Conservation (phyloP, 2,797 vertebrate species). For the Acipenser oxyrinchus region DNA sequence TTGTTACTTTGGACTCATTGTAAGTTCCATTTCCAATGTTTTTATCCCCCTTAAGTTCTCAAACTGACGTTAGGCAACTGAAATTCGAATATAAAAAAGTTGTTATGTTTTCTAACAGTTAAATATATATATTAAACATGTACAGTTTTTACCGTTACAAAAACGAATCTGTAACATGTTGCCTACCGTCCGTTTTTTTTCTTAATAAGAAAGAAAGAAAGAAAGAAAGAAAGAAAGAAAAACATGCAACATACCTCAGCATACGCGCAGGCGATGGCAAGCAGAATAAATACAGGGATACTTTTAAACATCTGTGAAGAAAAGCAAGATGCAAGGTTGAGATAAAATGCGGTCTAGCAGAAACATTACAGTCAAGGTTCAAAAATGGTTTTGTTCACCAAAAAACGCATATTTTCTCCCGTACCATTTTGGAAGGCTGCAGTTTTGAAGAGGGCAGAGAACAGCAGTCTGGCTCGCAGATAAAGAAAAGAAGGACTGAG, state of each 20-base stretch:
- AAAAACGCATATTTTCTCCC: background rate
- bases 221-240: background rate
- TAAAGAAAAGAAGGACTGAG: slow-evolving; percentile 36
- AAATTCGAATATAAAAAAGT: too few species aligned
- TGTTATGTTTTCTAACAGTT: too few species aligned
- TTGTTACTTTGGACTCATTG: too few species aligned
- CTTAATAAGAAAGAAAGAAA: background rate
- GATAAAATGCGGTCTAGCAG: too few species aligned
- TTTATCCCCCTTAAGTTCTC: too few species aligned
- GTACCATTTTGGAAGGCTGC: background rate
- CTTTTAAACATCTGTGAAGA: slow-evolving; percentile 56
- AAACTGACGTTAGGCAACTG: too few species aligned
- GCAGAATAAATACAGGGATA: slow-evolving; percentile 46
- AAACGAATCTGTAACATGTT: too few species aligned
- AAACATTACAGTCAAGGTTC: too few species aligned
- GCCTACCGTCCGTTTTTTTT: too few species aligned
- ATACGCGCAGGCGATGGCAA: slow-evolving; percentile 37
- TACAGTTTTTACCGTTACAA: too few species aligned
- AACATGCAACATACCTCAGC: slow-evolving; percentile 54
- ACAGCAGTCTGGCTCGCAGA: slow-evolving; percentile 22
- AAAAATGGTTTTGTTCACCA: background rate
- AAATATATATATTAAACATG: too few species aligned
- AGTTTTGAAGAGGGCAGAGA: slow-evolving; percentile 9
- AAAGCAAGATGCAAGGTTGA: background rate
- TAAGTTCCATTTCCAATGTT: too few species aligned